A percentile compares a stretch with the other conserved stretches of the same genome.
Conservation (phyloP, 1,140 invertebrate species). For the Brachionus manjavacas region DNA sequence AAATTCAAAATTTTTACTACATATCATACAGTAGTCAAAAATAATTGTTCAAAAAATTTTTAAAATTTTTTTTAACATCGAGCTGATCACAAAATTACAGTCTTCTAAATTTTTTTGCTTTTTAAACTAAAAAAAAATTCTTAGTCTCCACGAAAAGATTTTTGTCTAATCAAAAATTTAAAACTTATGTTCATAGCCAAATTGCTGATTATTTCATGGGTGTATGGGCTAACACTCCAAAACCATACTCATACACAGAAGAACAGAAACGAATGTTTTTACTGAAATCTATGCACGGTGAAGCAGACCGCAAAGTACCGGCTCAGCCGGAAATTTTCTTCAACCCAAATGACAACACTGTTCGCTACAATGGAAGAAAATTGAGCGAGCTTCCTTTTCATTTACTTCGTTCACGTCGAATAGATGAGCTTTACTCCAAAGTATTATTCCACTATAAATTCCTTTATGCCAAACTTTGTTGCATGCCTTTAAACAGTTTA, state of each 20-base stretch:
- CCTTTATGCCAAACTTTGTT: slow-evolving; percentile 88
- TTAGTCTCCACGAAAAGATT: slow-evolving; percentile 75
- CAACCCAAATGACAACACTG: slow-evolving; percentile 71
- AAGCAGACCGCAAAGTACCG: slow-evolving; percentile 89
- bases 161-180: slow-evolving; percentile 93
- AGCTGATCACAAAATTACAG: too few relatives aligned
- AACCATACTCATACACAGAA: slow-evolving; percentile 92
- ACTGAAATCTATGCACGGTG: slow-evolving; percentile 75
- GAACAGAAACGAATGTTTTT: slow-evolving; percentile 67
- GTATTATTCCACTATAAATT: slow-evolving; percentile 96
- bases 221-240: slow-evolving; percentile 83
- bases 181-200: slow-evolving; percentile 89
- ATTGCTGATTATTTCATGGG: slow-evolving; percentile 96
- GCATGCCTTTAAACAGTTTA: slow-evolving; percentile 84
- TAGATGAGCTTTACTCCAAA: slow-evolving; percentile 83
- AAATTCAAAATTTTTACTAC: too few relatives aligned
- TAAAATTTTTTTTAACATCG: too few relatives aligned
- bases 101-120: too few relatives aligned
- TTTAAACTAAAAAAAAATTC: background rate
- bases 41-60: too few relatives aligned
- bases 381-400: slow-evolving; percentile 82
- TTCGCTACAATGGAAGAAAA: slow-evolving; percentile 63
- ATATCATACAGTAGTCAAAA: too few relatives aligned
- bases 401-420: slow-evolving; percentile 78
- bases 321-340: slow-evolving; percentile 87